phyloP scores from a whole-genome alignment of 2,797 vertebrate species.

The Borostomias antarcticus region DNA sequence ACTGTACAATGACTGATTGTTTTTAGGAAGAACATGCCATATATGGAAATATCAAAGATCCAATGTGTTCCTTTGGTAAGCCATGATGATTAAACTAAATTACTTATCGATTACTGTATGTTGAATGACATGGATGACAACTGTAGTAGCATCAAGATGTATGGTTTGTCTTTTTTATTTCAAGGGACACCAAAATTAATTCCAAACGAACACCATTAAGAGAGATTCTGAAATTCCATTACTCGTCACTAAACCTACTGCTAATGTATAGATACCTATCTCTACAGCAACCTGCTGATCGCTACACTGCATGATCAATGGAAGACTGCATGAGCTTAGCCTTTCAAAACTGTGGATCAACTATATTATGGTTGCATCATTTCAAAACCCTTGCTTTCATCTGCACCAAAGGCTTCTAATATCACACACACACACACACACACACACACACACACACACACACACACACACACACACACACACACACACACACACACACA shows the following conservation, averaged over 20 bases:
- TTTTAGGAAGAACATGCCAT: constrained; percentile 72
- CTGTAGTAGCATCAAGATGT: constrained; percentile 58
- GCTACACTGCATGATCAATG: constrained; percentile 78
- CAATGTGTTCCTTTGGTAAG: constrained; percentile 66
- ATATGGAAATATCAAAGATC: constrained; percentile 65
- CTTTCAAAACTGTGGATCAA: constrained; percentile 74
- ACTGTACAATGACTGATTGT: constrained; percentile 62
- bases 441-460: constrained; percentile 30
- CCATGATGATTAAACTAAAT: constrained; percentile 69
- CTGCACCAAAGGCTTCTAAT: constrained; percentile 60
- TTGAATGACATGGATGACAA: constrained; percentile 62
- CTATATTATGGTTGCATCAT: constrained; percentile 71
- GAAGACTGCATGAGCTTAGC: constrained; percentile 83
- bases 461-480: constrained; percentile 30
- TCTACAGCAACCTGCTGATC: constrained; percentile 71
- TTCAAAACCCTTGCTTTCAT: constrained; percentile 78
- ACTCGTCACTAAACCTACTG: constrained; percentile 58
- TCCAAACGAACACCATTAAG: constrained; percentile 52
- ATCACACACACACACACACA: constrained; percentile 42
- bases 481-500: constrained; percentile 30
- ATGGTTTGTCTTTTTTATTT: constrained; percentile 49
- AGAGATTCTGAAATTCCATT: constrained; percentile 57
- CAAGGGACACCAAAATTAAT: constrained; percentile 41
- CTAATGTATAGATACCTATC: constrained; percentile 62
- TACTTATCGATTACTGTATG: constrained; percentile 60